phyloP scores from a whole-genome alignment of 2,797 vertebrate genomes.

The Sphaeramia orbicularis region DNA sequence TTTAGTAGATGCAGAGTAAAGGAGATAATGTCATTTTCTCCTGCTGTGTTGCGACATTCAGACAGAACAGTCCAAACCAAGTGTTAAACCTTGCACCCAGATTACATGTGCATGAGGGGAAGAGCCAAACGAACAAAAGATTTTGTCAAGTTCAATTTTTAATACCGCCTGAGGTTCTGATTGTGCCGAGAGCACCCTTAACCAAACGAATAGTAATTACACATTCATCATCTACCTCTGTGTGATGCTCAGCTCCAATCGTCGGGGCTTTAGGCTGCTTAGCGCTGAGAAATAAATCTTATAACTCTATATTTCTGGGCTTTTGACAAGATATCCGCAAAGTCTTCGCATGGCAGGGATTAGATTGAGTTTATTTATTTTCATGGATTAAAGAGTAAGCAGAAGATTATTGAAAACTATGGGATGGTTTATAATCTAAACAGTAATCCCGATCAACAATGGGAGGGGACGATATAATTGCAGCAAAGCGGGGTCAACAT shows the following conservation, averaged over 20 bases:
- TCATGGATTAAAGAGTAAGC: conserved; percentile 67
- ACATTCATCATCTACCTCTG: conserved; percentile 33
- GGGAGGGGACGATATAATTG: conserved; percentile 45
- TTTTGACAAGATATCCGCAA: conserved; percentile 40
- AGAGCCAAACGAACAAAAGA: conserved; percentile 11
- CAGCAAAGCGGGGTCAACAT: conserved; percentile 24
- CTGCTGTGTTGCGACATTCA: too few relatives aligned
- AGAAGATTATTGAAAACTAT: conserved; percentile 73
- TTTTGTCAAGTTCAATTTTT: conserved; percentile 16
- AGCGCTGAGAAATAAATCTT: conserved; percentile 29
- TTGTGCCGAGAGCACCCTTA: conserved; percentile 15
- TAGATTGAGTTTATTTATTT: conserved; percentile 68
- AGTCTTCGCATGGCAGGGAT: conserved; percentile 50
- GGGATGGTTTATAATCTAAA: conserved; percentile 62
- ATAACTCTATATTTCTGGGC: conserved; percentile 45
- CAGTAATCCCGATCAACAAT: conserved; percentile 69
- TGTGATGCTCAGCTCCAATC: conserved; percentile 24
- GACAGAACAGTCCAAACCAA: too few relatives aligned
- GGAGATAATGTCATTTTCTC: background rate
- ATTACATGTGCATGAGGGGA: conserved; percentile 10
- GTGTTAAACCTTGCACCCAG: too few relatives aligned
- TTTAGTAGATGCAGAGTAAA: conserved; percentile 3
- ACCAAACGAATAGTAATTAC: conserved; percentile 28
- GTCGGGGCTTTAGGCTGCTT: conserved; percentile 30
- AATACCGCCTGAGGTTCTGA: conserved; percentile 16